Conservation (phyloP, 2,888 invertebrate genomes). For the Drosophila fulvimacula region DNA sequence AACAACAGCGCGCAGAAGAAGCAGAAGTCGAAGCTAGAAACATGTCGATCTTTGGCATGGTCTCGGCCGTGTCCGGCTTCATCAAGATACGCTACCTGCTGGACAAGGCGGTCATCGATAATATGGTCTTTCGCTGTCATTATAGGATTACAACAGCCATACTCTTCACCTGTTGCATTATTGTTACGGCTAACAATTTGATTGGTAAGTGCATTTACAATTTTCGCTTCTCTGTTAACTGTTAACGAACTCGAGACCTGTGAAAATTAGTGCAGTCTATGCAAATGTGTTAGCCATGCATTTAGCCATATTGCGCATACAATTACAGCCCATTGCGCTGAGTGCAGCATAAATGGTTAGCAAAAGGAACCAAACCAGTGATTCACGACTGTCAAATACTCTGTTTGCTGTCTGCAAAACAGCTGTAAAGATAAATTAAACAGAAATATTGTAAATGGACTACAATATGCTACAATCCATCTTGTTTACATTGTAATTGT, state of each 20-base stretch:
- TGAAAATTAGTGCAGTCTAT: slow-evolving; percentile 55
- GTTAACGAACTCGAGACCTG: slow-evolving; percentile 14
- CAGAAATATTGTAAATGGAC: background rate
- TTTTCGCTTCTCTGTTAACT: background rate
- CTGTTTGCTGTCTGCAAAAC: background rate
- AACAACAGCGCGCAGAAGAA: slow-evolving; percentile 4
- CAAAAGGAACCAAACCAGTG: background rate
- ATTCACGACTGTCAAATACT: background rate
- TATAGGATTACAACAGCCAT: slow-evolving; percentile 95
- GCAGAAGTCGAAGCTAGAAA: slow-evolving; percentile 43
- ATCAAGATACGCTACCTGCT: slow-evolving; percentile 94
- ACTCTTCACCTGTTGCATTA: slow-evolving; percentile 93
- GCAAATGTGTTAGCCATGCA: slow-evolving; percentile 43
- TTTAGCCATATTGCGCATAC: slow-evolving; percentile 17
- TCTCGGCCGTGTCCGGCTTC: slow-evolving; percentile 95
- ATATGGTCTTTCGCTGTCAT: slow-evolving; percentile 95
- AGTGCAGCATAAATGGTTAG: slow-evolving; percentile 38
- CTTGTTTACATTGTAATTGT: background rate
- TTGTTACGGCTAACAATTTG: slow-evolving; percentile 94
- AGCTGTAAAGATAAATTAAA: slow-evolving; percentile 3
- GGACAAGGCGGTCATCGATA: slow-evolving; percentile 95
- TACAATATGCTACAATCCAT: background rate
- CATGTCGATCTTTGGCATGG: slow-evolving; percentile 93
- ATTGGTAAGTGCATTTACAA: slow-evolving; percentile 89
- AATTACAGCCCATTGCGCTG: slow-evolving; percentile 44